These are phyloP conservation scores for Pachypeltis micranthus DNA, from an alignment of 1,140 invertebrate species.

Conservation along the genomic window DNA sequence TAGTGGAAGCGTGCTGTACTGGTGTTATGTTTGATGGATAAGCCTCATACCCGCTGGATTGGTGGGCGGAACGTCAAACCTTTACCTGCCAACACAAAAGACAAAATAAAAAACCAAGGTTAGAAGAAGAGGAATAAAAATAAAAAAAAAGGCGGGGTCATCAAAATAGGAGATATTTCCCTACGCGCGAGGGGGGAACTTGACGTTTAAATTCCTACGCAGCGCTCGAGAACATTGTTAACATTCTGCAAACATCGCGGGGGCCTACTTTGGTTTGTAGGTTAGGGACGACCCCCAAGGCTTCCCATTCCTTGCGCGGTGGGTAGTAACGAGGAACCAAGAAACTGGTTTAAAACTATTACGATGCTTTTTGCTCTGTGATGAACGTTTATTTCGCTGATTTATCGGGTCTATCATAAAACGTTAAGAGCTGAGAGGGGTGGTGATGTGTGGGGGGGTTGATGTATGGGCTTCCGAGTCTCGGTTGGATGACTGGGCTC, in stretches of 20 bases:
- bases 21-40: conserved; percentile 1
- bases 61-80: not conserved
- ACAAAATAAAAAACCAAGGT: no score
- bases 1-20: no score
- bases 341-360: conserved; percentile 3
- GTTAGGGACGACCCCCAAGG: not conserved
- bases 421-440: no score
- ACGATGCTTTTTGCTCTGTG: not conserved
- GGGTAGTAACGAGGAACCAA: not conserved
- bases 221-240: conserved; percentile 1
- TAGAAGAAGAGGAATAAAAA: no score
- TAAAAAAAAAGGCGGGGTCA: no score
- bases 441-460: no score
- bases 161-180: no score
- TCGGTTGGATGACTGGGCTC: no score
- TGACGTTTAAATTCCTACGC: not conserved
- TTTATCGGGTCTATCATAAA: no score
- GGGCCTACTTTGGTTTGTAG: conserved; percentile 5
- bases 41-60: conserved; percentile 2
- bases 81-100: not conserved
- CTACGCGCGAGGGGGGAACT: not conserved
- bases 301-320: not conserved
- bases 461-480: no score
- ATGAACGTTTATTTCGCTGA: no score
- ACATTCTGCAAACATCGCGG: not conserved